phyloP scores from a whole-genome alignment of 2,797 vertebrate genomes.

The Trichosurus vulpecula region DNA sequence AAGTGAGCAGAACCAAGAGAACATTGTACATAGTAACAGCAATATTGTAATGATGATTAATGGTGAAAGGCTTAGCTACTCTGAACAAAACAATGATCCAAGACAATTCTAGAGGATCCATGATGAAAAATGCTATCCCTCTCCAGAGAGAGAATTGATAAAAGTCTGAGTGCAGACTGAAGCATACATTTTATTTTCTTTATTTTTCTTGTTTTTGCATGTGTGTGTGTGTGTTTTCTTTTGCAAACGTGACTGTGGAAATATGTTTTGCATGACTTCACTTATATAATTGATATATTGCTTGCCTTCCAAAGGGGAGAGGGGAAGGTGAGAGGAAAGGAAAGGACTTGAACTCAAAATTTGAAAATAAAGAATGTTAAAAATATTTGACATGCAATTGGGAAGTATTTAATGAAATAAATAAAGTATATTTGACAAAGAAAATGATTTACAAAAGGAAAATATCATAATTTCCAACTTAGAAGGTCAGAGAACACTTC shows the following conservation, averaged over 20 bases:
- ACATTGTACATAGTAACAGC: background rate
- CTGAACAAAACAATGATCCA: background rate
- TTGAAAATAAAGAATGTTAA: too few species aligned
- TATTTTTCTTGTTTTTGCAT: background rate
- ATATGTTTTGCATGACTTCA: background rate
- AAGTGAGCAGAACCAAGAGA: background rate
- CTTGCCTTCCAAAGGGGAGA: background rate
- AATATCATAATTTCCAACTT: background rate
- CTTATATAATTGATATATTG: background rate
- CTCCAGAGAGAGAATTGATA: background rate
- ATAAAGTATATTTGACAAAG: background rate
- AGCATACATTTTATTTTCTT: background rate
- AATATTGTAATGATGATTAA: background rate
- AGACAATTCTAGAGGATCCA: background rate
- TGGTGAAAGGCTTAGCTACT: background rate
- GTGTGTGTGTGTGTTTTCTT: background rate
- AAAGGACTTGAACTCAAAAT: background rate
- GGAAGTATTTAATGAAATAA: background rate
- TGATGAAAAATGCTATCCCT: background rate
- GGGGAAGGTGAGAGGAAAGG: background rate
- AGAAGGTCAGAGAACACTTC: background rate
- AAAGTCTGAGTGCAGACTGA: background rate
- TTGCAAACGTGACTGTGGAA: background rate
- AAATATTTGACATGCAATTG: background rate
- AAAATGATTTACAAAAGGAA: background rate